Evolutionary conservation across 2,888 invertebrate genomes (phyloP).

Genomic region (Hartigia nigra): DNA sequence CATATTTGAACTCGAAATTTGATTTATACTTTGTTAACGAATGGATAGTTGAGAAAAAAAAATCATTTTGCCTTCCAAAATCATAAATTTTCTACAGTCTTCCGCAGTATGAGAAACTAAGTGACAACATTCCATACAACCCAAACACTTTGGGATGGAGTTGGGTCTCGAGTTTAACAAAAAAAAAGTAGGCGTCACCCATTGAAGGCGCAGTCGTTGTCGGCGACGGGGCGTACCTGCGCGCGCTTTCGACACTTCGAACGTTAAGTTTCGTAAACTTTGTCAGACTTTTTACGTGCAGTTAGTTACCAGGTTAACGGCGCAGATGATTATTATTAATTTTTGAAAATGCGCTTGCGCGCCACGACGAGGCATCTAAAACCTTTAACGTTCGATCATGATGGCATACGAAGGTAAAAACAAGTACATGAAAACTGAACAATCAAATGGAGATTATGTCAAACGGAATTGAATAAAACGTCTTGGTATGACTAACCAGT

Average conservation of each 20-base stretch:
- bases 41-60: neutral
- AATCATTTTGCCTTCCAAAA: neutral
- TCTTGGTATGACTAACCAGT: neutral
- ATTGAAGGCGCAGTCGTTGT: neutral
- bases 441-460: neutral
- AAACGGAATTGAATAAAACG: neutral
- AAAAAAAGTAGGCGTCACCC: neutral
- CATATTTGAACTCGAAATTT: neutral
- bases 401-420: neutral
- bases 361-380: neutral
- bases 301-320: slow-evolving; percentile 61
- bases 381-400: neutral
- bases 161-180: neutral
- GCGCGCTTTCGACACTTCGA: slow-evolving; percentile 34
- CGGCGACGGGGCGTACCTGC: slow-evolving; percentile 26
- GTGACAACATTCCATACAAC: neutral
- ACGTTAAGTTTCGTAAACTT: slow-evolving; percentile 54
- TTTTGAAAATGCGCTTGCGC: slow-evolving; percentile 41
- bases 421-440: neutral
- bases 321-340: slow-evolving; percentile 59
- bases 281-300: slow-evolving; percentile 59
- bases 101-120: neutral
- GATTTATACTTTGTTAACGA: neutral
- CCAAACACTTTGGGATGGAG: neutral
- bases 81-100: neutral